phyloP scores from a whole-genome alignment of 2,888 invertebrate genomes.

The Zhengitettix transpicula region DNA sequence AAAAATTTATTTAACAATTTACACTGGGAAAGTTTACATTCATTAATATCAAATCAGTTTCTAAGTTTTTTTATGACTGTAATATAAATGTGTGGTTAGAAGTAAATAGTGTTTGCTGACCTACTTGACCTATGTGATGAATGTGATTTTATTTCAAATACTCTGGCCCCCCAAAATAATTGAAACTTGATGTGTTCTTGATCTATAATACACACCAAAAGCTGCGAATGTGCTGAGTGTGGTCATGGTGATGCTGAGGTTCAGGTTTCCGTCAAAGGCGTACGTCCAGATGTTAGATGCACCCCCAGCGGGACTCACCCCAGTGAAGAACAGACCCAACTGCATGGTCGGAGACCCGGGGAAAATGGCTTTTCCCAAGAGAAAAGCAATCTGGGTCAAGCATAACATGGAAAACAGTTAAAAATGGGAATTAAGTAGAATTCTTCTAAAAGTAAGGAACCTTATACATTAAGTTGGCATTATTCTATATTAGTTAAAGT shows the following conservation, averaged over 20 bases:
- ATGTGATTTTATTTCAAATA: too few species aligned
- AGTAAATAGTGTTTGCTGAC: too few species aligned
- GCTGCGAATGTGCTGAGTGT: conserved; percentile 75
- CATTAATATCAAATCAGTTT: too few species aligned
- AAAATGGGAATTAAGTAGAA: neutral
- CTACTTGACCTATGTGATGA: too few species aligned
- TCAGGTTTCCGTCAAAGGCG: conserved; percentile 78
- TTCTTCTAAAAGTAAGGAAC: too few species aligned
- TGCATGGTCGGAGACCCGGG: conserved; percentile 51
- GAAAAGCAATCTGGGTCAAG: conserved; percentile 48
- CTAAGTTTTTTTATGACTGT: too few species aligned
- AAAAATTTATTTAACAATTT: too few species aligned
- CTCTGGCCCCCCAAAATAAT: neutral
- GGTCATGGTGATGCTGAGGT: conserved; percentile 91
- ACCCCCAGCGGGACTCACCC: conserved; percentile 84
- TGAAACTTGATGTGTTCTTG: too few species aligned
- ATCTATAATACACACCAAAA: conserved; percentile 40
- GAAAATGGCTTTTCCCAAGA: conserved; percentile 52
- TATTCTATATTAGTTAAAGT: too few species aligned
- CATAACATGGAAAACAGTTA: neutral
- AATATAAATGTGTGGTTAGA: too few species aligned
- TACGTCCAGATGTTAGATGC: conserved; percentile 95
- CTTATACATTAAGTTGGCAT: too few species aligned
- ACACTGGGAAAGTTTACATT: too few species aligned
- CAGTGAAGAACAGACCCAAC: conserved; percentile 76